phyloP scores from a whole-genome alignment of 2,797 vertebrate species.

The Parotocinclus haroldoi region DNA sequence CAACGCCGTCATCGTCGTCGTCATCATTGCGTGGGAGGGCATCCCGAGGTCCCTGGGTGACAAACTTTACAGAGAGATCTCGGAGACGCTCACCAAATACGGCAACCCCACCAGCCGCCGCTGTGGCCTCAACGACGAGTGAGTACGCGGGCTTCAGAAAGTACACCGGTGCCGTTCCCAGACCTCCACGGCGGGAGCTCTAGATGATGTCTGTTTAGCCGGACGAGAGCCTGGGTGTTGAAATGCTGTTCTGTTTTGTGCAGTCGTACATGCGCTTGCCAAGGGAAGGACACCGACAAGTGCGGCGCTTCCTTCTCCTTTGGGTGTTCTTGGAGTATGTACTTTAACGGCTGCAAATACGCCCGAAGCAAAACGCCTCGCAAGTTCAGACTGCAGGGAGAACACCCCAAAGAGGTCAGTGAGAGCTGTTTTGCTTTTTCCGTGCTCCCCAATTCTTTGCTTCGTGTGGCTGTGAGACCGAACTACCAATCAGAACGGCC shows the following conservation, averaged over 20 bases:
- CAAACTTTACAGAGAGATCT: conserved; percentile 88
- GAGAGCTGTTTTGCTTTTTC: no score
- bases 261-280: conserved; percentile 95
- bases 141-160: conserved; percentile 55
- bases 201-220: no score
- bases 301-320: conserved; percentile 96
- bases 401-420: conserved; percentile 89
- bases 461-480: no score
- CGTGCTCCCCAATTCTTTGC: no score
- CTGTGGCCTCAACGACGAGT: conserved; percentile 97
- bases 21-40: conserved; percentile 97
- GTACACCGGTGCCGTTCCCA: no score
- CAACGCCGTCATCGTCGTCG: conserved; percentile 90
- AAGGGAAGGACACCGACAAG: conserved; percentile 88
- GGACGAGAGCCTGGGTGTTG: no score
- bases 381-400: conserved; percentile 93
- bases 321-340: conserved; percentile 99
- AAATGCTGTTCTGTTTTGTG: conserved; percentile 34
- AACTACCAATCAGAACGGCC: no score
- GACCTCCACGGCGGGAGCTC: no score
- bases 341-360: conserved; percentile 97
- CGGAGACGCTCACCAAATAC: conserved; percentile 82
- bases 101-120: conserved; percentile 95
- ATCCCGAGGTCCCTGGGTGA: conserved; percentile 84
- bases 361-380: conserved; percentile 93